A percentile compares a stretch with the other conserved stretches of the same genome.
Evolutionary conservation across 2,797 vertebrate genomes (phyloP).

Genomic region (Hyperoplus immaculatus): DNA sequence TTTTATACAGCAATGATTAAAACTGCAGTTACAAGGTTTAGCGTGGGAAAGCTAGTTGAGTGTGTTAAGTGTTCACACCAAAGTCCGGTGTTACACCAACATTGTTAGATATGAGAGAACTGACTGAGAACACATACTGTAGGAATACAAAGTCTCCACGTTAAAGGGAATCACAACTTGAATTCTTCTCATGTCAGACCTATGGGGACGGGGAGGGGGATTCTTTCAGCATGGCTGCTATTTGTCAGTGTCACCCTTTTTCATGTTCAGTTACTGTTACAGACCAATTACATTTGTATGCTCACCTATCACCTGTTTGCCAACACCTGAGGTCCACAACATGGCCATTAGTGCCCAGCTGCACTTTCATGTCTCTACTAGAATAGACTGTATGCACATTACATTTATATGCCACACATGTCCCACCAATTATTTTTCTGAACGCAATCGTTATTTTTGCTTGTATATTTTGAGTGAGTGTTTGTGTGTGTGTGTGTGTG

Average conservation of each 20-base stretch:
- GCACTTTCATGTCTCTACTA: neutral
- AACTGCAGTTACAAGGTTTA: neutral
- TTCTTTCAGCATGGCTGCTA: constrained; percentile 13
- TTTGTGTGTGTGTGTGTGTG: too few relatives aligned
- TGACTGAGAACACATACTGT: neutral
- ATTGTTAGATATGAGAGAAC: neutral
- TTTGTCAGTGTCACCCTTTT: constrained; percentile 37
- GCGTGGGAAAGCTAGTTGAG: neutral
- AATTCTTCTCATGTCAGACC: neutral
- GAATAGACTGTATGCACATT: neutral
- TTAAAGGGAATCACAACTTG: neutral
- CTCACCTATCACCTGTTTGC: constrained; percentile 26
- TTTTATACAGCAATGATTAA: neutral
- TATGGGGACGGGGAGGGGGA: neutral
- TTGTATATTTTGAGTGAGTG: neutral
- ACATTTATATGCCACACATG: neutral
- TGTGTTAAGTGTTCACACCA: neutral
- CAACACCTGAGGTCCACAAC: constrained; percentile 39
- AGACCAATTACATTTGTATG: constrained; percentile 11
- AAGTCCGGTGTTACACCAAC: too few relatives aligned
- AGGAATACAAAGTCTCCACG: neutral
- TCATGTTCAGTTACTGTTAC: constrained; percentile 14
- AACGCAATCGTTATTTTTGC: neutral
- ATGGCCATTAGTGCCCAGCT: neutral
- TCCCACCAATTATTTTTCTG: neutral